Base-by-base conservation (phyloP, 2,888 invertebrate species). In the Euplagia quadripunctaria region DNA sequence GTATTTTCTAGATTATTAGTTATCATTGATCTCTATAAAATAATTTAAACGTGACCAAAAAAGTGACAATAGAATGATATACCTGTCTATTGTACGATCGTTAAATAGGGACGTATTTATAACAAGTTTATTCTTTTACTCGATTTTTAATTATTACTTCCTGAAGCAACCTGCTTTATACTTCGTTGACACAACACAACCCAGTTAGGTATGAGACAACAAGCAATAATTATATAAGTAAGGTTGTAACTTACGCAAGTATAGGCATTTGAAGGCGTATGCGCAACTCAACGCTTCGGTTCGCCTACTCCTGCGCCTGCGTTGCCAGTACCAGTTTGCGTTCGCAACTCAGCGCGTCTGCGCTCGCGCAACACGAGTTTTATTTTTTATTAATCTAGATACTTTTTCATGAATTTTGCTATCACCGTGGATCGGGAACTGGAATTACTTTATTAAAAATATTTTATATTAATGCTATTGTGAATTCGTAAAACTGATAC, bases 181-280 rank as follows among this genome's bases (percentile, higher is more conserved):
- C 64, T 61, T 17, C 74, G 82, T 87, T 87, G 86, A 80, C 84
- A 81, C 82, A 85, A 82, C 76, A 82, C 72, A 89, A 86, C 81
- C 88, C 83, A 87, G 88, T 89, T 89, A 78, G 80, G 76, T 76
- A 88, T 89, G 85, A 88, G 86, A 87, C 87, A 90, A 91, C 88
- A 85, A 87, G 82, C 83, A 86, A 89, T 31, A 31, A 31, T 94
- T 94, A 92, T 90, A 92, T 94, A 93, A 94, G 89, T 82, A 83
- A 88, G 89, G 88, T 88, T 89, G 88, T 85, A 86, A 89, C 92
- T 93, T 94, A 85, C 93, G 93, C 92, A 93, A 93, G 91, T 87
- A 74, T 75, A 80, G 73, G 74, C 73, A 78, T 74, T 79, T 78
- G 78, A 78, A 82, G 61, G 61, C 14, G 61, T 31, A 31, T 80